phyloP scores from a whole-genome alignment of 2,113 vertebrate genomes.

The Tor tambroides region DNA sequence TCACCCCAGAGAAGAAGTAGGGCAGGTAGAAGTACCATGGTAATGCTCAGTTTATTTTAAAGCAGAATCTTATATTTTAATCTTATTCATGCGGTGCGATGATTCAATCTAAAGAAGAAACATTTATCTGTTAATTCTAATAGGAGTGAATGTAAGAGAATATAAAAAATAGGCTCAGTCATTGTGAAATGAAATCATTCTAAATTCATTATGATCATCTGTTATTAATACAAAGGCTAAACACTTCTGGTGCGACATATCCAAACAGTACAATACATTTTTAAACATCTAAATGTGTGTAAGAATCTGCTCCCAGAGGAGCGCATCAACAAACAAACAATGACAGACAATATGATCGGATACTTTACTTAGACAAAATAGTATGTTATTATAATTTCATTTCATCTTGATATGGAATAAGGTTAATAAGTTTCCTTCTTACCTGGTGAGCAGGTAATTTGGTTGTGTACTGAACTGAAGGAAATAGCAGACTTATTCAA shows the following conservation, averaged over 20 bases:
- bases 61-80: neutral
- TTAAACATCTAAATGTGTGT: neutral
- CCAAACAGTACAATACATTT: neutral
- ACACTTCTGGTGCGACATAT: neutral
- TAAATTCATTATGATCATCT: neutral
- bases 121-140: neutral
- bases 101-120: neutral
- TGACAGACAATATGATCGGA: neutral
- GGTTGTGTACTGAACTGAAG: neutral
- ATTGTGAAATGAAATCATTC: neutral
- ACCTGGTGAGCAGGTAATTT: neutral
- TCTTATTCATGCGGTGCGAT: neutral
- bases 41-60: neutral
- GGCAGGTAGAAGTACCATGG: neutral
- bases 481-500: neutral
- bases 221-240: neutral
- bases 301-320: neutral
- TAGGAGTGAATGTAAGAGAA: neutral
- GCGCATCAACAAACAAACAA: neutral
- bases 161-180: neutral
- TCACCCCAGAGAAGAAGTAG: slow-evolving; percentile 6
- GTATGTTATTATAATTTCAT: neutral
- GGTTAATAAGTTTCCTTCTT: neutral
- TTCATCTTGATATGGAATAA: neutral
- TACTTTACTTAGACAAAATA: neutral